Evolutionary conservation across 2,888 invertebrate species (phyloP).

Genomic region (Tachina fera): DNA sequence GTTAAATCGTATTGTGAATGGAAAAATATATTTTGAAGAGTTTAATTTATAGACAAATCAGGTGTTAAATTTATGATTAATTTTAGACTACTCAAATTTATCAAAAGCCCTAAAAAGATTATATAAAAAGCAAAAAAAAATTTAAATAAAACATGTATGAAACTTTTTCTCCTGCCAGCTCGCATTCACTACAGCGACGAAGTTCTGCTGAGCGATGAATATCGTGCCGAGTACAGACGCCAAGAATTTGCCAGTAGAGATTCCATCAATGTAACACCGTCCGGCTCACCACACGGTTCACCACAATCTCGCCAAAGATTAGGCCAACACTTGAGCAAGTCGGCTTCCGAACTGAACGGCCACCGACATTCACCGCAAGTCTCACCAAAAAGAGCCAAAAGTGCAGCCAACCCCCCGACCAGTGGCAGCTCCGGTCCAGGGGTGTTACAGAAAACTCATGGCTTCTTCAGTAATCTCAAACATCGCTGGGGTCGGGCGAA

Average conservation of each 20-base stretch:
- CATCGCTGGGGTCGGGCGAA: constrained; percentile 91
- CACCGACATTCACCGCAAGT: constrained; percentile 84
- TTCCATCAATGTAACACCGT: constrained; percentile 65
- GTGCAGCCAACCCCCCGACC: constrained; percentile 85
- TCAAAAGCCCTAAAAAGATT: neutral
- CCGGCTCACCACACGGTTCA: constrained; percentile 77
- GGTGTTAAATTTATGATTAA: too few species aligned
- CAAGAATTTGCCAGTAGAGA: constrained; percentile 67
- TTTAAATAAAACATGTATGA: neutral
- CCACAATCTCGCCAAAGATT: constrained; percentile 79
- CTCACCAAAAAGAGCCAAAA: constrained; percentile 84
- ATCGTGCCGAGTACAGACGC: constrained; percentile 66
- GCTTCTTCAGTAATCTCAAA: constrained; percentile 91
- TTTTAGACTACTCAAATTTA: too few species aligned
- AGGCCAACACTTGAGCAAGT: constrained; percentile 90
- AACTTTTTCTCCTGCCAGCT: constrained; percentile 69
- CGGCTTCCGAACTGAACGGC: constrained; percentile 91
- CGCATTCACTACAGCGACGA: constrained; percentile 79
- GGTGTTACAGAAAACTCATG: constrained; percentile 91
- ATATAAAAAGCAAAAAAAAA: too few species aligned
- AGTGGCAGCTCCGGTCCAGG: constrained; percentile 84
- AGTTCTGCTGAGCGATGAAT: constrained; percentile 72
- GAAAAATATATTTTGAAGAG: too few species aligned
- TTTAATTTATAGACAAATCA: too few species aligned
- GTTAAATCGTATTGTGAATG: too few species aligned